Evolutionary conservation across 2,888 invertebrate species (phyloP), one percentile per base, ranked within the genome.

Genomic region (Limnephilus lunatus): DNA sequence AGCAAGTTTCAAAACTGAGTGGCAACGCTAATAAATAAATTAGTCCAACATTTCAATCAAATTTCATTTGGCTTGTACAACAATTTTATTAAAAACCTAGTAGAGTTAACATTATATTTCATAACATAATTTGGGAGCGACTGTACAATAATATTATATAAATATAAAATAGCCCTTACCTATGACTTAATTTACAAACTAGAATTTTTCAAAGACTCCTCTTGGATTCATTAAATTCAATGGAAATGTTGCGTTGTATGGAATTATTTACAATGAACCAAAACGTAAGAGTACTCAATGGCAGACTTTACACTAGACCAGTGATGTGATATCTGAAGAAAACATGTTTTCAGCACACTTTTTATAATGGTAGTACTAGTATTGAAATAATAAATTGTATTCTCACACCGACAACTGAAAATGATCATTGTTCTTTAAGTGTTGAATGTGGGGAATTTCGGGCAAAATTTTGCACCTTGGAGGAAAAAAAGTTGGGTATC

Each of bases 121-220:
- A 86, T 86, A 86, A 86, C 88, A 89, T 81, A 89, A 87, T 91
- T 87, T 81, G 81, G 87, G 91, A 91, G 91, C 87, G 90, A 80
- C 92, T 92, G 90, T 92, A 92, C 92, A 92, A 81, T 92, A 83
- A 4, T 68, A 88, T 44, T 44, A 44, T 44, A 44, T 44, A 44
- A 44, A 44, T 81, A 89, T 90, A 91, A 91, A 92, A 90, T 80
- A 92, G 92, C 44, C 85, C 85, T 90, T 90, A 90, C 44, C 83
- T 91, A 91, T 91, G 91, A 89, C 91, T 91, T 85, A 25, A 39
- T 89, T 87, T 91, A 91, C 85, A 91, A 91, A 91, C 89, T 91
- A 91, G 88, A 89, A 89, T 91, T 91, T 89, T 89, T 85, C 85
- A 91, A 85, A 89, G 82, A 92, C 53, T 82, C 81, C 83, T 82